These are phyloP conservation scores for Habropoda laboriosa DNA, from an alignment of 1,140 invertebrate genomes.

Conservation along the genomic window DNA sequence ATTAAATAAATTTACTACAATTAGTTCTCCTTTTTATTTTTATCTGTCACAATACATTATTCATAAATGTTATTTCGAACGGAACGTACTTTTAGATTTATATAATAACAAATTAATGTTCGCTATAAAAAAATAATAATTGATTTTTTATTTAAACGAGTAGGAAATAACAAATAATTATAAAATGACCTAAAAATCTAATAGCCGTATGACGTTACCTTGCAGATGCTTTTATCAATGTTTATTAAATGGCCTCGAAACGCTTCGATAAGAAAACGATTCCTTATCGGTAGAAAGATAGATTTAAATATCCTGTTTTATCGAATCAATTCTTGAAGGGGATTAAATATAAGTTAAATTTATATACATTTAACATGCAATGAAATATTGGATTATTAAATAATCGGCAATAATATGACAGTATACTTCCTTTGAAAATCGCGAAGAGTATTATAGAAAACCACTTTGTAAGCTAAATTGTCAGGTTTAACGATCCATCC, in stretches of 20 bases:
- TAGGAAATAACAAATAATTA: neutral
- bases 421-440: neutral
- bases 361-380: neutral
- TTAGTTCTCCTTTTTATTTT: neutral
- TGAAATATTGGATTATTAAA: neutral
- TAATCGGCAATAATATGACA: too few species aligned
- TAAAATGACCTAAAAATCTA: neutral
- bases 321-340: neutral
- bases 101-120: neutral
- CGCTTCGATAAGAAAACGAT: neutral
- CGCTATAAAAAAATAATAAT: neutral
- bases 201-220: neutral
- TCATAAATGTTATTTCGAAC: neutral
- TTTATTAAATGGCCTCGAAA: neutral
- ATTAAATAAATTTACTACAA: neutral
- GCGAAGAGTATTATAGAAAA: neutral
- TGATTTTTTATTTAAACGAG: too few species aligned
- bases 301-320: neutral
- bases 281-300: neutral
- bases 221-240: neutral
- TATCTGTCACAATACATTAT: neutral
- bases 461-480: constrained; percentile 8
- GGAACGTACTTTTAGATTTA: too few species aligned
- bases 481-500: constrained; percentile 39
- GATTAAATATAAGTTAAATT: neutral